phyloP scores from a whole-genome alignment of 1,140 invertebrate genomes.

The Hirudo medicinalis region DNA sequence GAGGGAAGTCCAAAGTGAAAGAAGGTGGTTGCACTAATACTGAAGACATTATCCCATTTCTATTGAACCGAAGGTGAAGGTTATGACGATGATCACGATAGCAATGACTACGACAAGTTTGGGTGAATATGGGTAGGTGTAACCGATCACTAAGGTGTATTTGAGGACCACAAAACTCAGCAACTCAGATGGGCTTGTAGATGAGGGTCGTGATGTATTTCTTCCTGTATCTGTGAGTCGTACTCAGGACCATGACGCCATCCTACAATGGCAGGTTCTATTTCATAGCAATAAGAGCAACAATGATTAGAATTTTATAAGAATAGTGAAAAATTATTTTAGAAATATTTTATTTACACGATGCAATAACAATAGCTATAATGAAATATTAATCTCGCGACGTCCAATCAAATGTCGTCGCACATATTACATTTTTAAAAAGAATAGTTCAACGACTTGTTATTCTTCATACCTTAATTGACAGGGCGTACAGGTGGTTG shows the following conservation, averaged over 20 bases:
- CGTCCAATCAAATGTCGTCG: background rate
- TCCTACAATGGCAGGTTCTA: slow-evolving; percentile 46
- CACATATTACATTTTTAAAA: background rate
- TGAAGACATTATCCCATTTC: no score
- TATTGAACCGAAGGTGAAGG: no score
- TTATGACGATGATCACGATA: no score
- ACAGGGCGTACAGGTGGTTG: slow-evolving; percentile 95
- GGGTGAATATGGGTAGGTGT: background rate
- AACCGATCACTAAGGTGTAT: background rate
- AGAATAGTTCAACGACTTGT: background rate
- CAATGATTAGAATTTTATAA: no score
- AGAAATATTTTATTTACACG: no score
- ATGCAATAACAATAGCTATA: background rate
- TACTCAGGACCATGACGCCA: slow-evolving; percentile 95
- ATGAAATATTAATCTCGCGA: background rate
- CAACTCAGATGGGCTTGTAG: slow-evolving; percentile 80
- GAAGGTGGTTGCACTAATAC: no score
- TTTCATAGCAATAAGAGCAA: no score
- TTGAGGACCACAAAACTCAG: background rate
- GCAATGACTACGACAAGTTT: no score
- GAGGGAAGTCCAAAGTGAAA: no score
- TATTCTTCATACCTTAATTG: slow-evolving; percentile 59
- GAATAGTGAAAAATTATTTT: no score
- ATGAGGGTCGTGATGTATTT: slow-evolving; percentile 97
- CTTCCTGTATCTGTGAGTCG: slow-evolving; percentile 90